These are phyloP conservation scores for Myotis vivesi DNA, from an alignment of 2,797 vertebrate species.

Conservation along the genomic window DNA sequence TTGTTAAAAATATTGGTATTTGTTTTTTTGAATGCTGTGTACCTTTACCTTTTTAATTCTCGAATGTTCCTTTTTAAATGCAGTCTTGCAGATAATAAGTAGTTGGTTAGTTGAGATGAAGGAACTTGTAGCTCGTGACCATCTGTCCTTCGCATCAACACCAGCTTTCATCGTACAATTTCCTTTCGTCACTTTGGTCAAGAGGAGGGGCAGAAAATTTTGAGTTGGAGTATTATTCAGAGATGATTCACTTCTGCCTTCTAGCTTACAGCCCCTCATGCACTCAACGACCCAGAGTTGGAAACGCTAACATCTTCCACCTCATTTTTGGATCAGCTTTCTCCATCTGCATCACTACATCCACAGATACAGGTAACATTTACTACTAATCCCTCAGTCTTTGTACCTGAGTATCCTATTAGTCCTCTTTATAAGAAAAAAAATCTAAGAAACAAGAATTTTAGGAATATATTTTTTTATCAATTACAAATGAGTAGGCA, in stretches of 20 bases:
- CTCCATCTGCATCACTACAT: background rate
- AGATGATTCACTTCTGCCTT: background rate
- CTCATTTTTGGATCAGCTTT: background rate
- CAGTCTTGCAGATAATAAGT: background rate
- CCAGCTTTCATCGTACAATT: conserved; percentile 25
- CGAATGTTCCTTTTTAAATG: background rate
- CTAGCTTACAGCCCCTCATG: background rate
- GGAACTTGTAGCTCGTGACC: background rate
- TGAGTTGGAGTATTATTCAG: background rate
- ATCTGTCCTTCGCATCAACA: background rate
- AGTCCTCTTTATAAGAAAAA: background rate
- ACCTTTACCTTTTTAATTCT: background rate
- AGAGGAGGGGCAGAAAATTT: conserved; percentile 22
- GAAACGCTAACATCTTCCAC: background rate
- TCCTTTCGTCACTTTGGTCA: conserved; percentile 63
- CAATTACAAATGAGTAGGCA: background rate
- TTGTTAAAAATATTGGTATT: background rate
- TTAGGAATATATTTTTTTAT: background rate
- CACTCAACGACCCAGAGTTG: fast-evolving
- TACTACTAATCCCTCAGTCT: background rate
- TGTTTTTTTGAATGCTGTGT: background rate
- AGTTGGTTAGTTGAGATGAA: background rate
- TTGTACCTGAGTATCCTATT: background rate
- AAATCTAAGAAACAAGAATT: background rate
- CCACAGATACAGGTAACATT: background rate